Base-by-base conservation (phyloP, 2,113 vertebrate species). In the Oxyruncus cristatus region DNA sequence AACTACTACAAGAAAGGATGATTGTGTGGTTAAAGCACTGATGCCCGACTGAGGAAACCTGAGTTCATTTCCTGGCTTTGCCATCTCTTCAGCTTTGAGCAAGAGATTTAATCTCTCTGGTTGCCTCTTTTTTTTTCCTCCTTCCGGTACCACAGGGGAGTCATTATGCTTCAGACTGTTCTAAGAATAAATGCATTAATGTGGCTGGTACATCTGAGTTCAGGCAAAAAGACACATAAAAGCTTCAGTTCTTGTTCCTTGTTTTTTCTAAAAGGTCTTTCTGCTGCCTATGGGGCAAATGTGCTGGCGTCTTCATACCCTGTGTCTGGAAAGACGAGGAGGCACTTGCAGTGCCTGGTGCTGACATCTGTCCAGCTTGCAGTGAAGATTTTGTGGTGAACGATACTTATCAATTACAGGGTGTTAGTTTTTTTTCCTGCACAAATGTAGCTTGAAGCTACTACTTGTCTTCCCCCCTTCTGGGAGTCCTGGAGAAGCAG, bases 61-160 rank as follows among this genome's bases (percentile, higher is more conserved):
- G 92, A 93, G 72, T 44, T 93, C 63, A 86, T 84, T 96, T 96
- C 95, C 94, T 93, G 93, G 23, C 72, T 85, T 88, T 74, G 44
- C 58, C 66, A 35, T 79, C 85, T 90, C 78, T 79, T 78, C 15
- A 82, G 41, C 37, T 85, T 83, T 90, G 61, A n/a, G 3, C 30
- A 71, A 77, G 82, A 79, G 78, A 89, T 93, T 81, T 81, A 82
- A 94, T 91, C 73, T 92, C 55, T 75, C 59, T 73, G 23, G 21
- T 78, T 75, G 75, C 21, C 1, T 1, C 35, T 65, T 58, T 42
- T 75, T 42, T 9, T 11, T 3, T 23, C 2, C 4, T 1, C 0
- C 33, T 78, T 91, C 58, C 87, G 92, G 50, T 73, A 76, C 55
- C 81, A 83, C 46, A 42, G 17, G 21, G 47, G 66, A 76, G 59